Percentiles rank a stretch among this genome's conserved stretches.
Conservation (phyloP, 1,140 invertebrate species). For the Trichoplusia ni region DNA sequence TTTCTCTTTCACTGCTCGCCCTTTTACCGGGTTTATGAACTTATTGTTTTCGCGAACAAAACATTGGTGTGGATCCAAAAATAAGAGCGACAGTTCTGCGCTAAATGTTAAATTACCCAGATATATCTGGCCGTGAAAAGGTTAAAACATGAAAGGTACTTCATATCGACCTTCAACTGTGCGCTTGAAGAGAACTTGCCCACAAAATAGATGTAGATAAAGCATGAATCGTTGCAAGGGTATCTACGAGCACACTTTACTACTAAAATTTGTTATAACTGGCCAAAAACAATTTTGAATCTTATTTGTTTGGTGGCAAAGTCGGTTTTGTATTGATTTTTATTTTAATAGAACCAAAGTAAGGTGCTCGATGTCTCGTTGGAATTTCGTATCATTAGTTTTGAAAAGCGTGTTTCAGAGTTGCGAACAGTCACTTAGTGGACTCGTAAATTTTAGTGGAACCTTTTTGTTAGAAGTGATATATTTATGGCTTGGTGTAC, state of each 20-base stretch:
- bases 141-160: conserved; percentile 29
- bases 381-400: conserved; percentile 29
- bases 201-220: conserved; percentile 49
- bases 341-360: background rate
- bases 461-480: background rate
- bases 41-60: background rate
- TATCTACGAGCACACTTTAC: conserved; percentile 23
- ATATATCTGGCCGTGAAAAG: conserved; percentile 19
- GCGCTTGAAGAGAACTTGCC: conserved; percentile 27
- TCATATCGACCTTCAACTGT: conserved; percentile 43
- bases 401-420: conserved; percentile 17
- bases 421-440: conserved; percentile 14
- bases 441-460: background rate
- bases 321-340: background rate
- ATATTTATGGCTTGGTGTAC: background rate
- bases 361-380: conserved; percentile 17
- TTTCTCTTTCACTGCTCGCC: too few species aligned
- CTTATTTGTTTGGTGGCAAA: background rate
- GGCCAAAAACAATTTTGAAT: background rate
- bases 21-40: background rate
- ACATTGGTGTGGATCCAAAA: background rate
- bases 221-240: conserved; percentile 42
- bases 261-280: conserved; percentile 11
- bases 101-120: background rate
- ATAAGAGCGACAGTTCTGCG: background rate